Percentiles rank a stretch among this genome's conserved stretches.
Conservation (phyloP, 2,888 invertebrate species). For the Cancer borealis region DNA sequence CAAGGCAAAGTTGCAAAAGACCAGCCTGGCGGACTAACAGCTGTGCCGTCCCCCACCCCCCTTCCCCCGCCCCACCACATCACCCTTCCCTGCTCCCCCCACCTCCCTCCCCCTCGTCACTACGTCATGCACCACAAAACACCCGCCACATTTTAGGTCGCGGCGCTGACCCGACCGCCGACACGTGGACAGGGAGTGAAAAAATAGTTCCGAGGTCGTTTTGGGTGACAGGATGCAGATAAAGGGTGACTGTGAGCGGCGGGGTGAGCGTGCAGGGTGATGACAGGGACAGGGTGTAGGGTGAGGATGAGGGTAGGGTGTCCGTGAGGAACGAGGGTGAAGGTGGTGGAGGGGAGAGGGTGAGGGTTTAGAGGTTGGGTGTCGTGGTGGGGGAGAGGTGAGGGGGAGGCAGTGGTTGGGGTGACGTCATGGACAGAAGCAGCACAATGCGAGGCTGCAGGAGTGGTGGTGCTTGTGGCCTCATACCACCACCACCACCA, state of each 20-base stretch:
- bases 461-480: neutral
- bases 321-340: neutral
- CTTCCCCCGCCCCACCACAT: neutral
- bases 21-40: neutral
- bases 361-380: too few relatives aligned
- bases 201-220: neutral
- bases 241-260: slow-evolving; percentile 16
- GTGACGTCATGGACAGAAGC: neutral
- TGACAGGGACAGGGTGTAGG: neutral
- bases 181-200: neutral
- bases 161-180: neutral
- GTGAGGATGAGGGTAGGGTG: neutral
- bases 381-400: neutral
- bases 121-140: neutral
- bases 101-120: neutral
- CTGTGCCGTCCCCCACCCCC: neutral
- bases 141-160: neutral
- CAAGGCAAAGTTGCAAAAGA: neutral
- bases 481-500: neutral
- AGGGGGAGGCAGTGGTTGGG: neutral
- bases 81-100: neutral
- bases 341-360: neutral
- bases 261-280: neutral
- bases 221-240: neutral
- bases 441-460: neutral